Conservation (phyloP, 2,888 invertebrate genomes). For the Plebejus melissa region DNA sequence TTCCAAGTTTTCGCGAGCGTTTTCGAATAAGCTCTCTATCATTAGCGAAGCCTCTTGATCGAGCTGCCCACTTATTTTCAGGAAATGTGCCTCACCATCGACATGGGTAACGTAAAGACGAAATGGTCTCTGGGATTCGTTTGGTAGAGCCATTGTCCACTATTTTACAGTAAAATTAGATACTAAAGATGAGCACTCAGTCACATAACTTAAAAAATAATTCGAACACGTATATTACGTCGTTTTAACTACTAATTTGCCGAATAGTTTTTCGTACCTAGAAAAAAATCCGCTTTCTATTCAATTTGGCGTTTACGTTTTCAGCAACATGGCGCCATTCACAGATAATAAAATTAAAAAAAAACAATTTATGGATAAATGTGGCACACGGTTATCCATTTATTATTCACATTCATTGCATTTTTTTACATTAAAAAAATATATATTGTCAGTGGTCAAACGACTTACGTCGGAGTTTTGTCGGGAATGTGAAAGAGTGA, state of each 20-base stretch:
- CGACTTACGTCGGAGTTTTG: too few relatives aligned
- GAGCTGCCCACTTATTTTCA: slow-evolving; percentile 86
- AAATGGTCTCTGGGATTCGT: slow-evolving; percentile 59
- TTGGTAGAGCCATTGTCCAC: slow-evolving; percentile 55
- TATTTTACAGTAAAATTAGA: slow-evolving; percentile 36
- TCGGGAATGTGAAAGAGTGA: too few relatives aligned
- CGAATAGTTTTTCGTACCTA: slow-evolving; percentile 41
- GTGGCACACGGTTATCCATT: too few relatives aligned
- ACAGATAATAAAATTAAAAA: too few relatives aligned
- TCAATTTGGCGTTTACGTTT: slow-evolving; percentile 71
- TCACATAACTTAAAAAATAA: slow-evolving; percentile 49
- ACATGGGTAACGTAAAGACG: slow-evolving; percentile 82
- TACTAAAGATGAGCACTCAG: slow-evolving; percentile 34
- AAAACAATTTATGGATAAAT: too few relatives aligned
- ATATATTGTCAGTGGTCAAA: too few relatives aligned
- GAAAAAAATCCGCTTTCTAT: slow-evolving; percentile 49
- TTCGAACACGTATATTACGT: slow-evolving; percentile 39
- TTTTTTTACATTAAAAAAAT: too few relatives aligned
- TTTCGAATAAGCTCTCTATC: slow-evolving; percentile 74
- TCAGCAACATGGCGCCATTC: slow-evolving; percentile 59
- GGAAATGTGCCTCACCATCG: slow-evolving; percentile 83
- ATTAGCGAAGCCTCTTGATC: slow-evolving; percentile 77
- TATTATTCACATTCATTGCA: too few relatives aligned
- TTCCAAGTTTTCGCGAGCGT: slow-evolving; percentile 62
- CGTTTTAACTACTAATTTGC: slow-evolving; percentile 40